phyloP scores from a whole-genome alignment of 2,888 invertebrate species.

The Molorchus minor region DNA sequence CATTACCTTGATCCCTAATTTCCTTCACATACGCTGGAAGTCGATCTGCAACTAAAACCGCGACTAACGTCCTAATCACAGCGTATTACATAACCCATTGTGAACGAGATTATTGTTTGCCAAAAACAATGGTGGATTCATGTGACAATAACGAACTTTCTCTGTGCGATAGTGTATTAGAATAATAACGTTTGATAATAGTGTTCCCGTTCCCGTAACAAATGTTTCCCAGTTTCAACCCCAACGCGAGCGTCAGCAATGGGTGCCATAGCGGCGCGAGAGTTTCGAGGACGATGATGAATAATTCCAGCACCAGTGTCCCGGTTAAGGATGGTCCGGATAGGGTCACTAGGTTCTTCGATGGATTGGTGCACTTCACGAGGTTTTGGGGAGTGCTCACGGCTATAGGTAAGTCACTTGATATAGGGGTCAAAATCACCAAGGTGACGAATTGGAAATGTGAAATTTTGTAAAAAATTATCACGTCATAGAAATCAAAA shows the following conservation, averaged over 20 bases:
- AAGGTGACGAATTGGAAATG: no score
- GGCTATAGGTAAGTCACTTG: conserved; percentile 46
- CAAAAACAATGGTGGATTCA: conserved; percentile 21
- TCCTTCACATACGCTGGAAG: no score
- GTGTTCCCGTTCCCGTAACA: conserved; percentile 18
- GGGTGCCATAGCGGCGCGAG: conserved; percentile 20
- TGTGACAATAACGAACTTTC: conserved; percentile 8
- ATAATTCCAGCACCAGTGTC: conserved; percentile 29
- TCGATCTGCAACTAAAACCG: no score
- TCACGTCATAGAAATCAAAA: no score
- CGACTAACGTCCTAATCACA: no score
- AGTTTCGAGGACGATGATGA: conserved; percentile 32
- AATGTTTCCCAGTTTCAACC: conserved; percentile 43
- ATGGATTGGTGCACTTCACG: conserved; percentile 46
- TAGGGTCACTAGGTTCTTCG: conserved; percentile 42
- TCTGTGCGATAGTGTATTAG: conserved; percentile 10
- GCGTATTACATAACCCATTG: conserved; percentile 11
- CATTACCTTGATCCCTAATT: conserved; percentile 12
- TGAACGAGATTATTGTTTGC: conserved; percentile 14
- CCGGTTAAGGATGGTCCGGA: conserved; percentile 29
- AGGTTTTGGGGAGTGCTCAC: conserved; percentile 49
- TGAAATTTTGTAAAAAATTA: no score
- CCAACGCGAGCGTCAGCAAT: conserved; percentile 26
- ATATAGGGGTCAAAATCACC: no score
- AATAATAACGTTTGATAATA: conserved; percentile 24